phyloP scores from a whole-genome alignment of 2,113 vertebrate species.

The Gallinago jamesoni region DNA sequence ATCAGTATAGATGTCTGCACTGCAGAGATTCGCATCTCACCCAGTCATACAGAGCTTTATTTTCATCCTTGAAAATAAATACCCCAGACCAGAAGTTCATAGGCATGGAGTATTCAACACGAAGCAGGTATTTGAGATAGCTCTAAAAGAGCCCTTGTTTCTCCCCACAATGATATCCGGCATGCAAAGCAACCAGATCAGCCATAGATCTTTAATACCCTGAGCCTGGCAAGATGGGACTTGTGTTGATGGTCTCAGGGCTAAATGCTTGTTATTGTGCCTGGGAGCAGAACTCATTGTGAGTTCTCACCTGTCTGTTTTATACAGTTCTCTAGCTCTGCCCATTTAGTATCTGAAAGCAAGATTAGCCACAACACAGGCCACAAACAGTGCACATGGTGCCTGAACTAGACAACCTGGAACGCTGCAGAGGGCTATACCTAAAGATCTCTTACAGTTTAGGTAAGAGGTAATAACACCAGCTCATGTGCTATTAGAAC shows the following conservation, averaged over 20 bases:
- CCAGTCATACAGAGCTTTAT: neutral
- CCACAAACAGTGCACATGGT: neutral
- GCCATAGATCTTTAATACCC: neutral
- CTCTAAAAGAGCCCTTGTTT: neutral
- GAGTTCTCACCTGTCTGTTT: neutral
- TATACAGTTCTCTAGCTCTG: neutral
- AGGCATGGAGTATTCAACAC: neutral
- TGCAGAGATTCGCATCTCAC: neutral
- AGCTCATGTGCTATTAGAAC: neutral
- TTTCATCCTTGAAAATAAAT: neutral
- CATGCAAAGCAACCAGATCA: neutral
- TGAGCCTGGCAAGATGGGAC: neutral
- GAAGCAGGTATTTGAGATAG: neutral
- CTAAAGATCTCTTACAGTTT: neutral
- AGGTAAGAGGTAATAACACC: too few relatives aligned
- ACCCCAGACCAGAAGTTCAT: neutral
- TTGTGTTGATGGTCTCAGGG: fast-evolving
- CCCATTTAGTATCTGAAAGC: fast-evolving
- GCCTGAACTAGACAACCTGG: neutral
- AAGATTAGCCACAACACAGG: neutral
- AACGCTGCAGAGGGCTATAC: fast-evolving
- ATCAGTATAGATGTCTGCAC: neutral
- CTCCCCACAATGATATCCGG: neutral
- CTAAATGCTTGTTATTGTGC: neutral
- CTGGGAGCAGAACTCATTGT: neutral